phyloP scores from a whole-genome alignment of 1,140 invertebrate species.

The Physella acuta region DNA sequence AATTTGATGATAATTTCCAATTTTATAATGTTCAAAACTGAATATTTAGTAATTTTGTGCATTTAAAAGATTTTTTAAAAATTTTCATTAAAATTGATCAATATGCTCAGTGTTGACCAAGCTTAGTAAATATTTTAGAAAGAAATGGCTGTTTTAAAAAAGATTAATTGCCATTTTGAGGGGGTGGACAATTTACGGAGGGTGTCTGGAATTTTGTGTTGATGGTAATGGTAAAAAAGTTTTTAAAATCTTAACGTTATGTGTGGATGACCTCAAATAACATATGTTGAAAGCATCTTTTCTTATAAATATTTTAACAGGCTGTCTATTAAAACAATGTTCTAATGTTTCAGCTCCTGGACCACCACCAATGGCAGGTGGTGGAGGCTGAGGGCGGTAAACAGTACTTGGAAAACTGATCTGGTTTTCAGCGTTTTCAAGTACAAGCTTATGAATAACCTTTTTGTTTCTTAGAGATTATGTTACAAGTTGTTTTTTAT shows the following conservation, averaged over 20 bases:
- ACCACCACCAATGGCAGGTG: constrained; percentile 15
- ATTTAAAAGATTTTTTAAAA: too few relatives aligned
- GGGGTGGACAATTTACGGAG: not conserved
- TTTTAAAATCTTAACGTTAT: not conserved
- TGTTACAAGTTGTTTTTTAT: not conserved
- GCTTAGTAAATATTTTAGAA: too few relatives aligned
- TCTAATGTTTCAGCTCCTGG: not conserved
- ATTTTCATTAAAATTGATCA: too few relatives aligned
- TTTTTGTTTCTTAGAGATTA: not conserved
- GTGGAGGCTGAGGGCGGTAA: not conserved
- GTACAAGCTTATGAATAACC: not conserved
- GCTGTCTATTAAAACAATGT: not conserved
- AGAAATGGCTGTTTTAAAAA: too few relatives aligned
- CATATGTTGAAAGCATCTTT: not conserved
- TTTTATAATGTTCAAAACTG: too few relatives aligned
- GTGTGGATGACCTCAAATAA: not conserved
- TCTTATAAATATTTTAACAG: not conserved
- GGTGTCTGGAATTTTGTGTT: too few relatives aligned
- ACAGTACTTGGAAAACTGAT: not conserved
- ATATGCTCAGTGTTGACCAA: too few relatives aligned
- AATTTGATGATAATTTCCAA: too few relatives aligned
- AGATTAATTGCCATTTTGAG: not conserved
- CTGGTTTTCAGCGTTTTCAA: not conserved
- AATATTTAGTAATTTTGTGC: too few relatives aligned
- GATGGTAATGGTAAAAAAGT: too few relatives aligned